Base-by-base conservation (phyloP, 2,888 invertebrate species). In the Dexiosoma caninum region DNA sequence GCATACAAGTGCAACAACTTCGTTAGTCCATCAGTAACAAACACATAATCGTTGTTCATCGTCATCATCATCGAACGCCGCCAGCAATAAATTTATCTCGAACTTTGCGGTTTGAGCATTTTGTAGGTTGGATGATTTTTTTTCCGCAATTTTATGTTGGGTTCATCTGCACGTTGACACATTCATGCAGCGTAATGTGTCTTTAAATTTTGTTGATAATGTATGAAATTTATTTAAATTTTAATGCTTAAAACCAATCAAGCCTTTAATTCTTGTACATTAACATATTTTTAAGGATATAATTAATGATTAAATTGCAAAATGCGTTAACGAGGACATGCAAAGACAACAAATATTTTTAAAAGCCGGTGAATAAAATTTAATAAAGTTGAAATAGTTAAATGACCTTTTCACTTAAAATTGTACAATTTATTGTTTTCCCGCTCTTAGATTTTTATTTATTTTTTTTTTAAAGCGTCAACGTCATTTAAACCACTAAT, bases 41-140 rank as follows among this genome's bases (percentile, higher is more conserved):
- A n/a, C n/a, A n/a, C n/a, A n/a, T n/a, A n/a, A 21, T 14, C 21
- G 5, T 27, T 57, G 55, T 16, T 44, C 44, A 30, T n/a, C 60
- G 37, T 32, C 53, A 67, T 27, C 6, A 27, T 27, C 27, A 27
- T 27, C 27, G 27, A 27, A 74, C 69, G 64, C 62, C 62, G 64
- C 70, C 57, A 74, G 69, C 69, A 55, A 69, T 79, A 74, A 79
- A 79, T 74, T 79, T 69, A 79, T 79, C 78, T 79, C 62, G 40
- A 74, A 74, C 23, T 78, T 69, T 79, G 57, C 51, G 66, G 74
- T 40, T 74, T 37, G 55, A 57, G 12, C 10, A 16, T 55, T 72
- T 72, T 64, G 14, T 55, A 74, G 37, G 46, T 57, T 44, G 64
- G 44, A 57, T 69, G 19, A 30, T 23, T 66, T 51, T 66, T 49